Evolutionary conservation across 2,797 vertebrate species (phyloP), one percentile per base, ranked within the genome.

Genomic region (Thunnus albacares): DNA sequence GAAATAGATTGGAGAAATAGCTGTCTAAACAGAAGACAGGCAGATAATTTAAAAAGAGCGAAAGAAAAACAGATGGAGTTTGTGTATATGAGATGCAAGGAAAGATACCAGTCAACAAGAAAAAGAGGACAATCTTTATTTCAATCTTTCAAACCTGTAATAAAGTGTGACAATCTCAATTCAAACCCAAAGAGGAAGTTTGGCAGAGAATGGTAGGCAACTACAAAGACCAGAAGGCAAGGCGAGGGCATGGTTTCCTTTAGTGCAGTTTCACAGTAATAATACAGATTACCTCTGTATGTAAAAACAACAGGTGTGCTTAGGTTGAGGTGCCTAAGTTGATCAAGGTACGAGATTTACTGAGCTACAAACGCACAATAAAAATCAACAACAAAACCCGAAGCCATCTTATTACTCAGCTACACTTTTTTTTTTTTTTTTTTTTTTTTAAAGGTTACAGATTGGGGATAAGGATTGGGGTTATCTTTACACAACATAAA

Each of bases 121-220:
- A 89, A 92, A 93, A 89, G 84, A 89, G 66, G 74, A 89, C 83
- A 85, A 88, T 89, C 87, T 93, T 94, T 93, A 94, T 93, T 94
- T 92, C 51, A 90, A 80, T 85, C 75, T 84, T 91, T 90, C 70
- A 85, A 92, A 89, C 65, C 64, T 77, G 90, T 90, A 90, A 90
- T 82, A 91, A 93, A 94, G 72, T 82, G 82, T 87, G 87, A 90
- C 87, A 87, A 85, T 89, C 87, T 91, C 78, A 74, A 81, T 87
- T 90, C 70, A 88, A 92, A 89, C 71, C 74, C 75, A 82, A 83
- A 83, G 75, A 81, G 66, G 57, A 90, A 82, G 74, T 89, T 93
- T 89, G 90, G 84, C 78, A 90, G 89, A 92, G 81, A 88, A 86
- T 68, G 71, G n/a, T 72, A 88, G 86, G 93, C 85, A 85, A 91